These are phyloP conservation scores for Meda fulgida DNA, from an alignment of 2,797 vertebrate genomes.

Conservation along the genomic window DNA sequence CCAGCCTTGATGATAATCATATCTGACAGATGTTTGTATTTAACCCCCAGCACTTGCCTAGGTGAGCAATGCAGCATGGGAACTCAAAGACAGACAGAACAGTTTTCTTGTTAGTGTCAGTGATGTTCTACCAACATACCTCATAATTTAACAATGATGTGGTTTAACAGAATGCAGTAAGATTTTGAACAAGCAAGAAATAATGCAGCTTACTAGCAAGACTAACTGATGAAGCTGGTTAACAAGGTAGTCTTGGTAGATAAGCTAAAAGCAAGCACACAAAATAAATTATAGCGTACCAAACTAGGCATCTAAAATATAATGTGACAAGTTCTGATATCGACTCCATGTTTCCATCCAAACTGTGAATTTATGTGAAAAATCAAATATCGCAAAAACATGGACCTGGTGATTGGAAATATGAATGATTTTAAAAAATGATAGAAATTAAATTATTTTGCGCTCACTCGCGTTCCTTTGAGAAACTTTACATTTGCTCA, in stretches of 20 bases:
- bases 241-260: not conserved
- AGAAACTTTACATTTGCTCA: no score
- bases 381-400: not conserved
- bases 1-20: conserved; percentile 25
- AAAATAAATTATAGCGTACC: not conserved
- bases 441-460: no score
- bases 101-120: not conserved
- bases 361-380: not conserved
- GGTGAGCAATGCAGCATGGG: not conserved
- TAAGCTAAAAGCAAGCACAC: not conserved
- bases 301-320: not conserved
- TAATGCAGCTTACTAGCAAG: not conserved
- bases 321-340: not conserved
- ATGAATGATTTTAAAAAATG: no score
- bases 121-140: not conserved
- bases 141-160: not conserved
- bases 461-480: no score
- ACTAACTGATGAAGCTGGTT: not conserved
- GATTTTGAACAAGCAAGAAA: not conserved
- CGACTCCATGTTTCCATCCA: not conserved
- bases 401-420: not conserved
- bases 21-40: conserved; percentile 36
- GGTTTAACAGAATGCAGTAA: no score
- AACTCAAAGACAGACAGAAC: not conserved
- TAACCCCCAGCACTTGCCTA: conserved; percentile 17